Evolutionary conservation across 2,113 vertebrate species (phyloP).

Genomic region (Crotalus tigris): DNA sequence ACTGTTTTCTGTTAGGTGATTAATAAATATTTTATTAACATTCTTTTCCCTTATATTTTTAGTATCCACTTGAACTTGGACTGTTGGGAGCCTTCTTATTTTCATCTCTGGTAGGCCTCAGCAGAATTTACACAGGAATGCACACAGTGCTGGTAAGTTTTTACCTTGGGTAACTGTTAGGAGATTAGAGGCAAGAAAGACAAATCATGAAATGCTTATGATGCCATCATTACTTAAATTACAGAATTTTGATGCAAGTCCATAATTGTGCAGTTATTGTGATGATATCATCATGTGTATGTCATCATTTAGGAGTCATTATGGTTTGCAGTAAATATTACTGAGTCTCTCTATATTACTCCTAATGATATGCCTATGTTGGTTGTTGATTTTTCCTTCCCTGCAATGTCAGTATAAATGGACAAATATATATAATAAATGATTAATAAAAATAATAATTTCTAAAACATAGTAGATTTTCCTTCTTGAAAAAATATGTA

Average conservation of each 20-base stretch:
- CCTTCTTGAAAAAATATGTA: background rate
- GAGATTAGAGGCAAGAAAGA: background rate
- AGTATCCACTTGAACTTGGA: conserved; percentile 86
- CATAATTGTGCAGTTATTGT: background rate
- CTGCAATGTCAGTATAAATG: background rate
- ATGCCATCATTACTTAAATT: background rate
- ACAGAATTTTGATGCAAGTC: background rate
- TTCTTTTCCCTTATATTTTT: conserved; percentile 21
- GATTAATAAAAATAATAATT: background rate
- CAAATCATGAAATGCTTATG: background rate
- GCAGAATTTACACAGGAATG: conserved; percentile 94
- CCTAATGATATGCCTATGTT: background rate
- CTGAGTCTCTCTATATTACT: background rate
- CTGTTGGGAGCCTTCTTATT: conserved; percentile 76
- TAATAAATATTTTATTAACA: background rate
- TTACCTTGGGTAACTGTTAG: background rate
- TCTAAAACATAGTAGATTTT: background rate
- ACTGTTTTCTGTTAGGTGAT: background rate
- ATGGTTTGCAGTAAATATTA: background rate
- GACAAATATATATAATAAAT: background rate
- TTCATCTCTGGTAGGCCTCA: conserved; percentile 87
- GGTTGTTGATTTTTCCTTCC: background rate
- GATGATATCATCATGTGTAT: background rate
- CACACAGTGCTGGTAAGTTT: conserved; percentile 91
- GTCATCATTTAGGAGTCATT: background rate